phyloP scores from a whole-genome alignment of 1,140 invertebrate genomes.

The Aphis craccivora region DNA sequence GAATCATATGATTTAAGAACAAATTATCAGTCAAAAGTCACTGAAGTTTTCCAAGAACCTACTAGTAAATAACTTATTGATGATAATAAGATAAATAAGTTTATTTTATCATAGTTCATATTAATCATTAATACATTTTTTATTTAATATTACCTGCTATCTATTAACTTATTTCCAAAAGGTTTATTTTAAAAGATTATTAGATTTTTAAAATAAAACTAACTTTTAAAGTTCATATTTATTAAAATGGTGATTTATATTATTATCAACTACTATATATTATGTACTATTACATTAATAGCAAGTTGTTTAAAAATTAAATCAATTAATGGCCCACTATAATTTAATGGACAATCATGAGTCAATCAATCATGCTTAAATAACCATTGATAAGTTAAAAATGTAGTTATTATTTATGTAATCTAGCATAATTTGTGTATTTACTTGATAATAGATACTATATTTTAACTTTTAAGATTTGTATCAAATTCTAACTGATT shows the following conservation, averaged over 20 bases:
- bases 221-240: neutral
- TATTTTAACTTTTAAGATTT: neutral
- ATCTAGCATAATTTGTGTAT: neutral
- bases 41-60: conserved; percentile 37
- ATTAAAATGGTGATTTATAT: neutral
- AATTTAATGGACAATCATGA: neutral
- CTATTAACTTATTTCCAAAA: neutral
- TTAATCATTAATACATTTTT: neutral
- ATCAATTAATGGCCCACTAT: neutral
- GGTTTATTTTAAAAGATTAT: neutral
- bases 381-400: neutral
- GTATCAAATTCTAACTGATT: too few relatives aligned
- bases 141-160: neutral
- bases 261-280: neutral
- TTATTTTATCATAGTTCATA: neutral
- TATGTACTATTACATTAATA: neutral
- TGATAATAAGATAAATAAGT: neutral
- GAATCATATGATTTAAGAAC: conserved; percentile 36
- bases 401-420: neutral
- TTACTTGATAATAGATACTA: neutral
- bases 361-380: neutral
- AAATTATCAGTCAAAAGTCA: conserved; percentile 39
- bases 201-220: neutral
- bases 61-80: conserved; percentile 22
- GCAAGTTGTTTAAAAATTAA: neutral